Evolutionary conservation across 2,888 invertebrate genomes (phyloP).

Genomic region (Caenorhabditis sp.): DNA sequence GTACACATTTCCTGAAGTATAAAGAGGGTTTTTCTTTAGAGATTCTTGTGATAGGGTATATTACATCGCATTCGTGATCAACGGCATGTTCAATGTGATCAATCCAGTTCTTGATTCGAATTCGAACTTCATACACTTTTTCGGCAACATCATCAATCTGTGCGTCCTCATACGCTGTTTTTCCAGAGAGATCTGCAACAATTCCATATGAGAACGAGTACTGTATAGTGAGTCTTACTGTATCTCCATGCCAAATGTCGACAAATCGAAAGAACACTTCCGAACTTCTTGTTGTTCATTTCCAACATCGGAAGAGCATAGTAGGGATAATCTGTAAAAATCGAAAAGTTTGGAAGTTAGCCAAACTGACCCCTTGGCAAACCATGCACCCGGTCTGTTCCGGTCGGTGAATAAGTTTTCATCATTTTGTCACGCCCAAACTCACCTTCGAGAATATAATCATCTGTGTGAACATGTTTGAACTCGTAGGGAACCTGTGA

Average conservation of each 20-base stretch:
- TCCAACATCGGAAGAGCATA: conserved; percentile 53
- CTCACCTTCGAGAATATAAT: conserved; percentile 48
- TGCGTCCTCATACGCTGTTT: conserved; percentile 52
- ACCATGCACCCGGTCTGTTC: too few relatives aligned
- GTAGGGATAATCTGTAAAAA: conserved; percentile 51
- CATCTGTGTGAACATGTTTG: conserved; percentile 44
- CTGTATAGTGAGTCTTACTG: conserved; percentile 31
- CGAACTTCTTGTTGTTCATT: conserved; percentile 48
- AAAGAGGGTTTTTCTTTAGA: neutral
- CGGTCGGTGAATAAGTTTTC: too few relatives aligned
- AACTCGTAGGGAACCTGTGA: conserved; percentile 48
- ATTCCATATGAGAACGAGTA: too few relatives aligned
- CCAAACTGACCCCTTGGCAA: too few relatives aligned
- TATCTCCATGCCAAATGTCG: conserved; percentile 59
- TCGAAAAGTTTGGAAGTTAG: neutral
- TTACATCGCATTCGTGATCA: conserved; percentile 51
- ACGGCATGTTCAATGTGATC: conserved; percentile 50
- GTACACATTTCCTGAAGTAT: conserved; percentile 42
- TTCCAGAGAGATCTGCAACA: conserved; percentile 50
- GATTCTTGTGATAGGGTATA: neutral
- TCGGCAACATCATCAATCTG: conserved; percentile 53
- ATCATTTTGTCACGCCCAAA: too few relatives aligned
- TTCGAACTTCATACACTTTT: conserved; percentile 44
- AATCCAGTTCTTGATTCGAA: conserved; percentile 49
- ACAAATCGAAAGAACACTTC: conserved; percentile 53